Percentiles rank a stretch among this genome's conserved stretches.
Evolutionary conservation across 2,797 vertebrate species (phyloP).

Genomic region (Pteronotus mesoamericanus): DNA sequence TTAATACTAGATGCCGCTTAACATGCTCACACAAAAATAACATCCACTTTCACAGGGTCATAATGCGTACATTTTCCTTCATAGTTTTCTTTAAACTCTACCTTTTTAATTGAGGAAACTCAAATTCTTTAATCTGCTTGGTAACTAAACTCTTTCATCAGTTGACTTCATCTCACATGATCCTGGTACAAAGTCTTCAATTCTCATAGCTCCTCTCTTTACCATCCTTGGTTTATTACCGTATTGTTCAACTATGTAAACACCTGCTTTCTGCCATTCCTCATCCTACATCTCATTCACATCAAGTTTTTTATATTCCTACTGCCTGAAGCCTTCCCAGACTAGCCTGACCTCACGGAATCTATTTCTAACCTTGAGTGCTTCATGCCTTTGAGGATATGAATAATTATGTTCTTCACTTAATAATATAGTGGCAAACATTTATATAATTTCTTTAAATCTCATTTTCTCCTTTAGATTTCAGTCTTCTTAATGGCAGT

Average conservation of each 20-base stretch:
- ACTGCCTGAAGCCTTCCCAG: background rate
- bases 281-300: background rate
- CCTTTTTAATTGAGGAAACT: background rate
- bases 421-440: background rate
- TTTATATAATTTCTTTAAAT: background rate
- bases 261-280: background rate
- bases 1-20: background rate
- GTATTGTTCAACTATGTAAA: background rate
- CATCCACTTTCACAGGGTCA: background rate
- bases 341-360: background rate
- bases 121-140: background rate
- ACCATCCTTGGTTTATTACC: background rate
- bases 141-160: background rate
- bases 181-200: background rate
- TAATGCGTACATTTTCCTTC: background rate
- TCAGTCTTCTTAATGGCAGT: background rate
- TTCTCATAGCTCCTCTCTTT: background rate
- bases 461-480: slow-evolving; percentile 9
- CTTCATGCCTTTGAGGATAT: background rate
- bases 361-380: background rate
- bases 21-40: background rate
- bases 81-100: background rate
- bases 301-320: background rate
- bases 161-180: background rate
- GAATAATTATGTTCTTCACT: background rate